Conservation (phyloP, 2,797 vertebrate genomes). For the Anguilla anguilla region DNA sequence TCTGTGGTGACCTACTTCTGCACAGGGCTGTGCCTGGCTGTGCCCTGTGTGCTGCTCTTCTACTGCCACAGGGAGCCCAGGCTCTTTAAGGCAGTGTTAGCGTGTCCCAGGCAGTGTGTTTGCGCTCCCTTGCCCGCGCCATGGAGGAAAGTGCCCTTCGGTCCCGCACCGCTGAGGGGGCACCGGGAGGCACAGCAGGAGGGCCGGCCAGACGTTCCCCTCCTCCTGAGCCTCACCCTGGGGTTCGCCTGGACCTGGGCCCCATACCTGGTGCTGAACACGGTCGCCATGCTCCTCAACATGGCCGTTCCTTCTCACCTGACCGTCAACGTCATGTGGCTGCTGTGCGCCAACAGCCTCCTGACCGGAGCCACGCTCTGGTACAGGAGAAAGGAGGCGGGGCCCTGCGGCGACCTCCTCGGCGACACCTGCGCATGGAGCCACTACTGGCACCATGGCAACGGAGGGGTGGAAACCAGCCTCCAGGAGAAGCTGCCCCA, state of each 20-base stretch:
- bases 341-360: slow-evolving; percentile 69
- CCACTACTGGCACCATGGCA: slow-evolving; percentile 63
- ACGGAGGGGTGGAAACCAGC: slow-evolving; percentile 38
- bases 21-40: slow-evolving; percentile 27
- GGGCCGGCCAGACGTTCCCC: slow-evolving; percentile 35
- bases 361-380: slow-evolving; percentile 61
- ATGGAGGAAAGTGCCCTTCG: slow-evolving; percentile 43
- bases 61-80: slow-evolving; percentile 46
- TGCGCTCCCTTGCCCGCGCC: neutral
- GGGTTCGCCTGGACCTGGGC: slow-evolving; percentile 64
- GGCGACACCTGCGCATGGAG: slow-evolving; percentile 67
- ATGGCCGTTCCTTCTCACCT: slow-evolving; percentile 63
- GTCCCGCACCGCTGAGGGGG: neutral
- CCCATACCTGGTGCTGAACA: slow-evolving; percentile 59
- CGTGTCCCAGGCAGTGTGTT: slow-evolving; percentile 36
- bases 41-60: slow-evolving; percentile 48
- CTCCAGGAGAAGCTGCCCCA: neutral
- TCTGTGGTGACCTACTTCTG: slow-evolving; percentile 36
- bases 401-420: slow-evolving; percentile 51
- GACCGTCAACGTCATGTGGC: slow-evolving; percentile 68
- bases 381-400: slow-evolving; percentile 46
- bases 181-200: neutral
- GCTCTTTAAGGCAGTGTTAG: slow-evolving; percentile 54
- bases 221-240: slow-evolving; percentile 62
- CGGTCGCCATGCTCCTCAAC: slow-evolving; percentile 39